These are phyloP conservation scores for Antedon bifida DNA, from an alignment of 35 echinoderm and acorn worm genomes.

Conservation along the genomic window DNA sequence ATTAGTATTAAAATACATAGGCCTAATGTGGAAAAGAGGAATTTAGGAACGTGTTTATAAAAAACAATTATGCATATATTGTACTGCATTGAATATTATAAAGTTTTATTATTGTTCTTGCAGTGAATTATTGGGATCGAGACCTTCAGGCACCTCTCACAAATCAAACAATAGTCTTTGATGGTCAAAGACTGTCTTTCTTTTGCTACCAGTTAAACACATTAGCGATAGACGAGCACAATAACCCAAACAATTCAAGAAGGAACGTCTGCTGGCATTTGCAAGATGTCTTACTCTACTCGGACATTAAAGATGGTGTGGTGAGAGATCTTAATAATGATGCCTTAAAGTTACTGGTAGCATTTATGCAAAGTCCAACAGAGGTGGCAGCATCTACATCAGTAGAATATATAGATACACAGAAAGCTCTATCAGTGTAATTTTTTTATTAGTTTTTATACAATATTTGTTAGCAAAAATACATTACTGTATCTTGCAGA, in stretches of 20 bases:
- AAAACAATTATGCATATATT: too few species aligned
- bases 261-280: conserved; percentile 35
- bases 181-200: conserved; percentile 42
- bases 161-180: conserved; percentile 32
- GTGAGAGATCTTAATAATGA: conserved; percentile 33
- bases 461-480: background rate
- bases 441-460: background rate
- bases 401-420: background rate
- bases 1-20: too few species aligned
- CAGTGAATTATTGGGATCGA: conserved; percentile 17
- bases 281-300: conserved; percentile 25
- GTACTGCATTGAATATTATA: too few species aligned
- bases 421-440: background rate
- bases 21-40: too few species aligned
- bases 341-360: conserved; percentile 34
- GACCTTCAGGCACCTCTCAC: conserved; percentile 37
- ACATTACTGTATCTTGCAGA: too few species aligned
- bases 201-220: conserved; percentile 66
- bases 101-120: background rate
- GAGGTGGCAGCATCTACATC: background rate
- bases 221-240: conserved; percentile 15
- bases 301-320: conserved; percentile 21
- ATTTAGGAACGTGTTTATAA: too few species aligned
- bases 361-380: conserved; percentile 32
- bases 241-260: conserved; percentile 12